Base-by-base conservation (phyloP, 2,888 invertebrate species). In the Mongoloraphidia duomilia region DNA sequence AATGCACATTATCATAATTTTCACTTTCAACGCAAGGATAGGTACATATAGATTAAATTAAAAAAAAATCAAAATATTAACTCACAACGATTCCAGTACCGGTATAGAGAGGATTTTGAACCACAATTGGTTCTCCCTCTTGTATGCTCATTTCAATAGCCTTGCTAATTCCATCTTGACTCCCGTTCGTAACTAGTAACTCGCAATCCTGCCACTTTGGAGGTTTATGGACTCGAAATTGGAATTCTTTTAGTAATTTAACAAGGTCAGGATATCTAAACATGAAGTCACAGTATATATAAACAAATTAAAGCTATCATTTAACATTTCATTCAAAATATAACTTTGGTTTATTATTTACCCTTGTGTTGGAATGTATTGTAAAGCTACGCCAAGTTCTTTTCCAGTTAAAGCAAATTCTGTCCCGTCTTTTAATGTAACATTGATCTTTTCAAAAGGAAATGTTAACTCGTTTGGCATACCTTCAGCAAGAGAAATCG, bases 151-250 rank as follows among this genome's bases (percentile, higher is more conserved):
- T 75, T 57, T 87, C 85, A 39, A 85, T 71, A 41, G 80, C 73
- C 65, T 82, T 83, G 66, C 81, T 80, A 51, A 88, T 75, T 8
- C 82, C 87, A 61, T 87, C 85, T 63, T 86, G 87, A 26, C 83
- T 79, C 3, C 88, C 89, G 55, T 78, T 77, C 5, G 84, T 84
- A 33, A 87, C 70, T 37, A 84, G 63, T 1, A 86, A 62, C 50
- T 81, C 80, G 2, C 76, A 70, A 2, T 74, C 68, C 2, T 75
- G 66, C 73, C 76, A 72, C 6, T 73, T 64, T 0, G 84, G 84
- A 0, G 84, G 83, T 0, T 75, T 70, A 60, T 87, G 87, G 10
- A 77, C 64, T 44, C 70, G 66, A 43, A 71, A 63, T 58, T 82
- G 83, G 59, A 84, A 76, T 41, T 75, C 71, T 52, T 77, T 76